A percentile compares a stretch with the other conserved stretches of the same genome.
These are phyloP conservation scores for Luffia ferchaultella DNA, from an alignment of 2,888 invertebrate genomes.

Conservation along the genomic window DNA sequence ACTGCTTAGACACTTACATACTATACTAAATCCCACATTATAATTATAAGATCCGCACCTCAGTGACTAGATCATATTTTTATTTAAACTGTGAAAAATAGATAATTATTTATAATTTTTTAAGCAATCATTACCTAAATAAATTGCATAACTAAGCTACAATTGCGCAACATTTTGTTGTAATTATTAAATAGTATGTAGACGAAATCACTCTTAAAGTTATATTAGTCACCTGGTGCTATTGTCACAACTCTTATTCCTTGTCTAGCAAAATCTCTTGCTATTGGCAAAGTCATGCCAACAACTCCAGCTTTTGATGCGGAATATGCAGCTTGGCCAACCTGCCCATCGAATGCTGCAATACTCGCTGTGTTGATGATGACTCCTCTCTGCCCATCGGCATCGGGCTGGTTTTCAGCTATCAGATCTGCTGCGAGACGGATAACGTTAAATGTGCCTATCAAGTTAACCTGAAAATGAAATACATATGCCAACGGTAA, in stretches of 20 bases:
- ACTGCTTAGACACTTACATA: no score
- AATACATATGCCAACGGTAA: neutral
- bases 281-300: slow-evolving; percentile 95
- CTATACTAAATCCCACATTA: no score
- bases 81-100: no score
- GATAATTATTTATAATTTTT: no score
- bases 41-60: no score
- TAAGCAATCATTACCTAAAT: no score
- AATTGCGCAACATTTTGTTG: no score
- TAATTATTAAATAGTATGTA: no score
- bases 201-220: no score
- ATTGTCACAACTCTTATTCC: slow-evolving; percentile 86
- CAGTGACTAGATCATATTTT: no score
- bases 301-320: slow-evolving; percentile 96
- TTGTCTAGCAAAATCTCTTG: slow-evolving; percentile 85
- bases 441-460: slow-evolving; percentile 95
- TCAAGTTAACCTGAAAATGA: slow-evolving; percentile 78
- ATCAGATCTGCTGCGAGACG: slow-evolving; percentile 85
- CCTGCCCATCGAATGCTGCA: slow-evolving; percentile 96
- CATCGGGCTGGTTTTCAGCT: slow-evolving; percentile 82
- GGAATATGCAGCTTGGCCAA: slow-evolving; percentile 94
- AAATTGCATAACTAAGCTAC: no score
- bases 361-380: slow-evolving; percentile 96
- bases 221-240: slow-evolving; percentile 73
- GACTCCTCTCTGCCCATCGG: slow-evolving; percentile 89